Evolutionary conservation across 1,140 invertebrate genomes (phyloP).

Genomic region (Bicyclus anynana): DNA sequence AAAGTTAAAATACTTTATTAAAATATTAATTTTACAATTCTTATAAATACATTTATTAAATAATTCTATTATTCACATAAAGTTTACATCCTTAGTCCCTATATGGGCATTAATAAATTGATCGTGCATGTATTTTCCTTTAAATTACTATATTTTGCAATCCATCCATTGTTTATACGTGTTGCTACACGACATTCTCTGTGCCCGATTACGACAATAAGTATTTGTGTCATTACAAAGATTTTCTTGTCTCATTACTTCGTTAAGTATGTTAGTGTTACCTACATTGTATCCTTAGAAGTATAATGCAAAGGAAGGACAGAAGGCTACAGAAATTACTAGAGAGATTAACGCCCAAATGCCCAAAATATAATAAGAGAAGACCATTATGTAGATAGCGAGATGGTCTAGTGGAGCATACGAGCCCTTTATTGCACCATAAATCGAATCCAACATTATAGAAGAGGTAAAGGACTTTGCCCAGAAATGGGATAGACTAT

Average conservation of each 20-base stretch:
- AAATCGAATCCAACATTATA: too few relatives aligned
- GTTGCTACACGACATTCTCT: neutral
- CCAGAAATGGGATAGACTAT: too few relatives aligned
- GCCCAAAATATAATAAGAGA: neutral
- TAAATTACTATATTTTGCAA: constrained; percentile 44
- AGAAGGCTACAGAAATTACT: too few relatives aligned
- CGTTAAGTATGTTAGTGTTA: neutral
- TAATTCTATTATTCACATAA: constrained; percentile 10
- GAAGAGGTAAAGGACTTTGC: too few relatives aligned
- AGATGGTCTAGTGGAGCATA: too few relatives aligned
- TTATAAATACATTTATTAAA: neutral
- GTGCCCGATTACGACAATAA: neutral
- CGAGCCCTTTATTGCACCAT: too few relatives aligned
- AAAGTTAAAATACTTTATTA: too few relatives aligned
- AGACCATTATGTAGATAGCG: too few relatives aligned
- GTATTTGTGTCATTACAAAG: neutral
- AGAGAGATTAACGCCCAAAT: too few relatives aligned
- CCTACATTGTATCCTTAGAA: neutral
- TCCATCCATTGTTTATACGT: constrained; percentile 48
- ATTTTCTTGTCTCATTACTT: neutral
- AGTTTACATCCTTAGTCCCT: constrained; percentile 35
- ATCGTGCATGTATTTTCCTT: constrained; percentile 38
- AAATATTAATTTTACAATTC: too few relatives aligned
- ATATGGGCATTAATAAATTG: constrained; percentile 39
- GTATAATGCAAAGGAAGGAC: too few relatives aligned